Percentiles rank a stretch among this genome's conserved stretches.
Evolutionary conservation across 2,888 invertebrate species (phyloP).

Genomic region (Drosophila suboccidentalis): DNA sequence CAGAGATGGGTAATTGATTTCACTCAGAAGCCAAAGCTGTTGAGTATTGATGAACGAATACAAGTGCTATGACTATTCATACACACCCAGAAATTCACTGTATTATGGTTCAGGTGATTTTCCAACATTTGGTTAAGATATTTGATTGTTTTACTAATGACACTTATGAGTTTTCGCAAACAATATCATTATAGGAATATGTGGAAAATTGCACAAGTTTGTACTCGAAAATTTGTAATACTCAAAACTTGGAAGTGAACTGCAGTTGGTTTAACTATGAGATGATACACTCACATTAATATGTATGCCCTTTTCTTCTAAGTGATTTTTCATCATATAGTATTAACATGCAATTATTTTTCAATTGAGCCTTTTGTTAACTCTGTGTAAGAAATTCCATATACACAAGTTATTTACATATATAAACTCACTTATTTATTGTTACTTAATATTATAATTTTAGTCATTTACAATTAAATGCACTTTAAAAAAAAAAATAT

Average conservation of each 20-base stretch:
- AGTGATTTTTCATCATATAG: not conserved
- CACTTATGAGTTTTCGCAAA: not conserved
- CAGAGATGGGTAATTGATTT: constrained; percentile 46
- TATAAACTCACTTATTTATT: not conserved
- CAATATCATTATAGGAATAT: not conserved
- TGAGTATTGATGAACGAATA: constrained; percentile 12
- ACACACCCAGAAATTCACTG: not conserved
- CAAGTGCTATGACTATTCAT: constrained; percentile 1
- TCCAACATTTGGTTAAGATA: not conserved
- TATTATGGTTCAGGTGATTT: not conserved
- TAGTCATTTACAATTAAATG: too few relatives aligned
- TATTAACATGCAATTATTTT: not conserved
- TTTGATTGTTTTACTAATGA: not conserved
- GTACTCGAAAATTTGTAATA: not conserved
- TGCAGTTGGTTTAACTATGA: not conserved
- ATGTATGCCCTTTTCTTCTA: not conserved
- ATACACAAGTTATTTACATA: not conserved
- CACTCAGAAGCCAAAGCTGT: constrained; percentile 6
- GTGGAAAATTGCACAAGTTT: not conserved
- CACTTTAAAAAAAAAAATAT: too few relatives aligned
- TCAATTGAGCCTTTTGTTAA: too few relatives aligned
- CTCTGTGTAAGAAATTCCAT: too few relatives aligned
- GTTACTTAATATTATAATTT: too few relatives aligned
- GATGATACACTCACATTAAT: not conserved
- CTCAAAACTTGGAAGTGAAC: not conserved